A percentile compares a stretch with the other conserved stretches of the same genome.
phyloP scores from a whole-genome alignment of 2,797 vertebrate species.

The Streptopelia turtur region DNA sequence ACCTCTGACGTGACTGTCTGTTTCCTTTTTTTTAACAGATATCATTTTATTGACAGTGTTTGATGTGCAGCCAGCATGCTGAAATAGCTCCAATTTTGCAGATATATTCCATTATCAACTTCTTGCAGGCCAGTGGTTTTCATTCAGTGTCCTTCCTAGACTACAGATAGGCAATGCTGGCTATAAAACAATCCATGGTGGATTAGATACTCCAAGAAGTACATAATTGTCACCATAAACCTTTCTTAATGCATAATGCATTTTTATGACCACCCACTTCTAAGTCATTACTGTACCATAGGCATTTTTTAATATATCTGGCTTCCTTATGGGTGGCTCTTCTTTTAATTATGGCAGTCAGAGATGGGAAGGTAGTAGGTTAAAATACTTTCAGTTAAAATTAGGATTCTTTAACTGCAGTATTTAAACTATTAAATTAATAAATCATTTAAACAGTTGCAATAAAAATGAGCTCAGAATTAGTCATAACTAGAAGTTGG shows the following conservation, averaged over 20 bases:
- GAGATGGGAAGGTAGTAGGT: background rate
- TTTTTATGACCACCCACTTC: background rate
- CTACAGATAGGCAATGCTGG: background rate
- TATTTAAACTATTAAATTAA: conserved; percentile 42
- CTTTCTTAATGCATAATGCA: background rate
- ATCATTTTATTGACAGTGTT: background rate
- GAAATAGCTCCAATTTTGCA: conserved; percentile 1
- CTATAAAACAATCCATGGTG: background rate
- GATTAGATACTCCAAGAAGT: background rate
- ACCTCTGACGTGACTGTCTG: background rate
- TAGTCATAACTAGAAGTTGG: conserved; percentile 20
- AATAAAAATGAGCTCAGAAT: conserved; percentile 42
- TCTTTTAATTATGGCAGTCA: background rate
- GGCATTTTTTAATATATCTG: background rate
- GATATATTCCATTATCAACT: background rate
- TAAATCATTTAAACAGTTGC: background rate
- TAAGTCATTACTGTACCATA: background rate
- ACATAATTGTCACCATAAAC: background rate
- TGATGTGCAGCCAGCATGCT: background rate
- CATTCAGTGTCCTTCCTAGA: background rate
- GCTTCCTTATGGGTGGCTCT: background rate
- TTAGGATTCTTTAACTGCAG: conserved; percentile 11
- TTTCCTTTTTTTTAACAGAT: conserved; percentile 19
- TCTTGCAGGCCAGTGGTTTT: background rate
- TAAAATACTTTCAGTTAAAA: background rate